Conservation (phyloP, 2,888 invertebrate genomes). For the Dromius quadrimaculatus region DNA sequence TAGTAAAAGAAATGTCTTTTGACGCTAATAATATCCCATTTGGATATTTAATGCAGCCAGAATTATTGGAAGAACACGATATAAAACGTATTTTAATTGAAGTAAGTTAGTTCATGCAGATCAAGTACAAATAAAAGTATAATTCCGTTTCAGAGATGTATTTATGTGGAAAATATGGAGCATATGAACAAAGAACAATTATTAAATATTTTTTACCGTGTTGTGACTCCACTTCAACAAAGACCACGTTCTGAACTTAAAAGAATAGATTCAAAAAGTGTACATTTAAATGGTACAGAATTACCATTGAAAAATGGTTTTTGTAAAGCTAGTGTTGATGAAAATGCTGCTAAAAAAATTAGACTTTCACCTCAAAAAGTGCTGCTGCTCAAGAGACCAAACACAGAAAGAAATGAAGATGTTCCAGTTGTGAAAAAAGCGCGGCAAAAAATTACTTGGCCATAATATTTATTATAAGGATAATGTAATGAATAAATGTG, state of each 20-base stretch:
- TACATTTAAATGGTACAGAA: slow-evolving; percentile 1
- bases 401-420: slow-evolving; percentile 12
- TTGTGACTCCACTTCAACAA: slow-evolving; percentile 40
- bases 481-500: not conserved
- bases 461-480: slow-evolving; percentile 26
- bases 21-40: slow-evolving; percentile 13
- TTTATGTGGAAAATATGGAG: slow-evolving; percentile 37
- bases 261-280: slow-evolving; percentile 14
- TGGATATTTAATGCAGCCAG: slow-evolving; percentile 39
- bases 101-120: slow-evolving; percentile 21
- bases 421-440: slow-evolving; percentile 36
- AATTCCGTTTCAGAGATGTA: slow-evolving; percentile 37
- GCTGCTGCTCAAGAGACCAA: slow-evolving; percentile 36
- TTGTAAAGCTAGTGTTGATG: slow-evolving; percentile 5
- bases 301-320: slow-evolving; percentile 3
- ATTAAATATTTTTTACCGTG: slow-evolving; percentile 40
- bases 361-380: slow-evolving; percentile 26
- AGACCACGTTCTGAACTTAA: not conserved
- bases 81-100: slow-evolving; percentile 25
- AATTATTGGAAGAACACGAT: slow-evolving; percentile 33
- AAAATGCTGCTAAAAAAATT: slow-evolving; percentile 33
- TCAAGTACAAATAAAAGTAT: too few species aligned
- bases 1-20: slow-evolving; percentile 8
- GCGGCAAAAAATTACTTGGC: slow-evolving; percentile 44
- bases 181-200: slow-evolving; percentile 38